Base-by-base conservation (phyloP, 2,888 invertebrate genomes). In the Papilio elwesi region DNA sequence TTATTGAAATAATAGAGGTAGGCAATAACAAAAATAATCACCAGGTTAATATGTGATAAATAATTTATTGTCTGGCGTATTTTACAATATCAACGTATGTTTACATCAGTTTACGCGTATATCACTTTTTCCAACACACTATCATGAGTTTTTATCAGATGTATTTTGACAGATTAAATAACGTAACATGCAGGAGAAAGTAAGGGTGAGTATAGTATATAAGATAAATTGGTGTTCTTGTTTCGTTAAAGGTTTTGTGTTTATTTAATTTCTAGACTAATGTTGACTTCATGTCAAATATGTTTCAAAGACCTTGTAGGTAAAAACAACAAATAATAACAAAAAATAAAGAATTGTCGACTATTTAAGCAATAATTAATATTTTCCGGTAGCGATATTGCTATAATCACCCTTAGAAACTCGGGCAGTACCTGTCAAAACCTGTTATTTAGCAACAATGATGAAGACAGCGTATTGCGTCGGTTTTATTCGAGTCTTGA, bases 21-120 rank as follows among this genome's bases (percentile, higher is more conserved):
- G 69, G 68, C 36, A 49, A 38, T 49, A 48, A 63, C 47, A 13
- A 36, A 51, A 73, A 74, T 68, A 71, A 70, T 51, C 48, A 68
- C 26, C 74, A 65, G 69, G 68, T 75, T 89, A 89, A 90, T 92
- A 90, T 91, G 92, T 93, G 94, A 93, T 94, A 94, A 94, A 94
- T 94, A 94, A 94, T 94, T 94, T 94, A 94, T 94, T 94, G 94
- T 94, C 94, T 92, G 90, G 91, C 93, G 87, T 93, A 93, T 91
- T 90, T 92, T 93, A 93, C 93, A 93, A 92, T 92, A 93, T 91
- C 90, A 92, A 92, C 89, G 89, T 90, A 89, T 87, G 87, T 86
- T 86, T 91, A 92, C 87, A 83, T 87, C 86, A 87, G 85, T 86
- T 88, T 82, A 79, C 82, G 81, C 76, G 76, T 75, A 75, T 74